phyloP scores from a whole-genome alignment of 1,140 invertebrate genomes.

The Heliconius hermathena region DNA sequence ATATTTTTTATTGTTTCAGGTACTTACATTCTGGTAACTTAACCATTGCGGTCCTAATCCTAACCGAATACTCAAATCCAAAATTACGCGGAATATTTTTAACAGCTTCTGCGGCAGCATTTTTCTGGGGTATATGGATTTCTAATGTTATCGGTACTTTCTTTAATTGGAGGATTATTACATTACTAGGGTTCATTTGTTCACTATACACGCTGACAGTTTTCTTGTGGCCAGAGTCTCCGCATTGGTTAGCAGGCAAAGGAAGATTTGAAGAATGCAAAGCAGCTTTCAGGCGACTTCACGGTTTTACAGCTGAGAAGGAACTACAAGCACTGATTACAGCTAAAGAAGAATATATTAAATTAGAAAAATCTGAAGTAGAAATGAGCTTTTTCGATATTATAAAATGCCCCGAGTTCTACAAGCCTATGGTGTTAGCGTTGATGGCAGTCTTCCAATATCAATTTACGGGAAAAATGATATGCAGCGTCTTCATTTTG shows the following conservation, averaged over 20 bases:
- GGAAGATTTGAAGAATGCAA: slow-evolving; percentile 43
- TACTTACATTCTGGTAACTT: slow-evolving; percentile 11
- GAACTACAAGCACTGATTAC: slow-evolving; percentile 45
- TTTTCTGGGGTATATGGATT: slow-evolving; percentile 11
- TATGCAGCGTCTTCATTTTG: slow-evolving; percentile 28
- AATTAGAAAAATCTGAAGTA: slow-evolving; percentile 4
- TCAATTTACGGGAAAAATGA: slow-evolving; percentile 30
- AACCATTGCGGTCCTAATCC: background rate
- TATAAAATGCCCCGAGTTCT: slow-evolving; percentile 19
- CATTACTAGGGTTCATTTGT: background rate
- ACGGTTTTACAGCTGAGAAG: slow-evolving; percentile 45
- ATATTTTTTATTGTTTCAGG: slow-evolving; percentile 2
- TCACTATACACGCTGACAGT: background rate
- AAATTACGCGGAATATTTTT: slow-evolving; percentile 2
- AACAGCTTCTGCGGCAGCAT: slow-evolving; percentile 9
- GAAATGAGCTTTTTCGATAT: slow-evolving; percentile 15
- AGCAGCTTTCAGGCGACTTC: slow-evolving; percentile 43
- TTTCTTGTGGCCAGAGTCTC: slow-evolving; percentile 11
- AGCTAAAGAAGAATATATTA: slow-evolving; percentile 28
- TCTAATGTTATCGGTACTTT: slow-evolving; percentile 7
- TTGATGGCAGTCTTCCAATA: slow-evolving; percentile 20
- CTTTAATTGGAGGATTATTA: background rate
- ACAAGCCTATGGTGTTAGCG: slow-evolving; percentile 17
- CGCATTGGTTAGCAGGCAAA: slow-evolving; percentile 7
- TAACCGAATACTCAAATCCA: slow-evolving; percentile 6